Percentiles rank a stretch among this genome's conserved stretches.
Conservation (phyloP, 2,113 vertebrate species). For the Polypterus bichir region DNA sequence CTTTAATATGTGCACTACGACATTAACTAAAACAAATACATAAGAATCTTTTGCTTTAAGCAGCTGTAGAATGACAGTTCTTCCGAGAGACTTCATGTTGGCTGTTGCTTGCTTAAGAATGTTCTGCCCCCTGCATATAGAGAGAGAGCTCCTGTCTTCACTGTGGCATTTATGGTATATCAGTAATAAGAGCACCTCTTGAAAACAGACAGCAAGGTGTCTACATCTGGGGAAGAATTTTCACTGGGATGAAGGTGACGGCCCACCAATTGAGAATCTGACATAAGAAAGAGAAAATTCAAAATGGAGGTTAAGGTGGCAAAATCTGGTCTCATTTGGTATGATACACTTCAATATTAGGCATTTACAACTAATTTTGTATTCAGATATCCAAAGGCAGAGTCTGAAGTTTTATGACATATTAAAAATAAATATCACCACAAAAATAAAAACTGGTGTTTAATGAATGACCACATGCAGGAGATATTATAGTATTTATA, state of each 20-base stretch:
- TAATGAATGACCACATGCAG: too few relatives aligned
- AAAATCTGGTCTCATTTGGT: too few relatives aligned
- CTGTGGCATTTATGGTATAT: constrained; percentile 5
- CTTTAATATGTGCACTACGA: constrained; percentile 29
- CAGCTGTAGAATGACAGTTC: constrained; percentile 43
- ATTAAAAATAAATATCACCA: too few relatives aligned
- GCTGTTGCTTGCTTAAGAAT: constrained; percentile 32
- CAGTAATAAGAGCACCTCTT: constrained; percentile 10
- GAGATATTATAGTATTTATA: too few relatives aligned
- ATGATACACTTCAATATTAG: too few relatives aligned
- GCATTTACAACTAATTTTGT: too few relatives aligned
- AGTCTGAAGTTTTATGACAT: too few relatives aligned
- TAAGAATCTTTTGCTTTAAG: constrained; percentile 44
- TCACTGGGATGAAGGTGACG: constrained; percentile 66
- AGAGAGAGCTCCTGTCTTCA: background rate
- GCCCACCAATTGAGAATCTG: constrained; percentile 73
- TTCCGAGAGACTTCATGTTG: constrained; percentile 37
- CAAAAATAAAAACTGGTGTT: too few relatives aligned
- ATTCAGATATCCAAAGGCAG: too few relatives aligned
- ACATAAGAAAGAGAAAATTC: too few relatives aligned
- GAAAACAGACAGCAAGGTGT: constrained; percentile 20
- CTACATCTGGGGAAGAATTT: constrained; percentile 15
- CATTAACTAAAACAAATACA: constrained; percentile 39
- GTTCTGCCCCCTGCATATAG: constrained; percentile 18
- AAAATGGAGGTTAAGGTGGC: too few relatives aligned